Evolutionary conservation across 1,140 invertebrate species (phyloP).

Genomic region (Chironomus striatipennis): DNA sequence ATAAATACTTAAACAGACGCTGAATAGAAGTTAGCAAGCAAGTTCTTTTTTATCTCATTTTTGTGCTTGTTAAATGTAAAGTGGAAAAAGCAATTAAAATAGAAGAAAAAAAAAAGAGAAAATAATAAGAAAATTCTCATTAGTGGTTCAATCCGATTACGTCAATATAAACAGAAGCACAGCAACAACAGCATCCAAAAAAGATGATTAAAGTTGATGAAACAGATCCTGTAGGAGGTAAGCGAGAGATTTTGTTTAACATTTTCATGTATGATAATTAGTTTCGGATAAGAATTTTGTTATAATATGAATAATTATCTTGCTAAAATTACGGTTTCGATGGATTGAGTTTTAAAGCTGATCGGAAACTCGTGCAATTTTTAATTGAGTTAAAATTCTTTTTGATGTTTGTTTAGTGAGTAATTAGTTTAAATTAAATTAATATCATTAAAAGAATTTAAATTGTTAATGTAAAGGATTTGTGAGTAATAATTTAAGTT

Average conservation of each 20-base stretch:
- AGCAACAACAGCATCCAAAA: not conserved
- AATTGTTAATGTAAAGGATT: no score
- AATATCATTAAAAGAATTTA: no score
- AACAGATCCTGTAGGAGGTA: conserved; percentile 75
- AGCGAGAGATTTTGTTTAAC: conserved; percentile 34
- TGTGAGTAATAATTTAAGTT: no score
- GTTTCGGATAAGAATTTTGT: not conserved
- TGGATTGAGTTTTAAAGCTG: not conserved
- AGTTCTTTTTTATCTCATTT: no score
- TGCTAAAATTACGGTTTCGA: not conserved
- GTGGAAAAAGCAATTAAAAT: not conserved
- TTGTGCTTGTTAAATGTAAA: no score
- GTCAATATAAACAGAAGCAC: not conserved
- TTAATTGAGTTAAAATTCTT: not conserved
- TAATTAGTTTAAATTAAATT: not conserved
- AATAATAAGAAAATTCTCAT: not conserved
- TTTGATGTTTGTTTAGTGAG: not conserved
- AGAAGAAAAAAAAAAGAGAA: not conserved
- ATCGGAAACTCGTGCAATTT: not conserved
- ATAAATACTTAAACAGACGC: not conserved
- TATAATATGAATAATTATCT: not conserved
- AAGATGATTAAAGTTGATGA: conserved; percentile 78
- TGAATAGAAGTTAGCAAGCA: not conserved
- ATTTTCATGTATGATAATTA: not conserved
- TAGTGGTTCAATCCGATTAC: not conserved